Base-by-base conservation (phyloP, 2,797 vertebrate genomes). In the Sebastes trivittatus region DNA sequence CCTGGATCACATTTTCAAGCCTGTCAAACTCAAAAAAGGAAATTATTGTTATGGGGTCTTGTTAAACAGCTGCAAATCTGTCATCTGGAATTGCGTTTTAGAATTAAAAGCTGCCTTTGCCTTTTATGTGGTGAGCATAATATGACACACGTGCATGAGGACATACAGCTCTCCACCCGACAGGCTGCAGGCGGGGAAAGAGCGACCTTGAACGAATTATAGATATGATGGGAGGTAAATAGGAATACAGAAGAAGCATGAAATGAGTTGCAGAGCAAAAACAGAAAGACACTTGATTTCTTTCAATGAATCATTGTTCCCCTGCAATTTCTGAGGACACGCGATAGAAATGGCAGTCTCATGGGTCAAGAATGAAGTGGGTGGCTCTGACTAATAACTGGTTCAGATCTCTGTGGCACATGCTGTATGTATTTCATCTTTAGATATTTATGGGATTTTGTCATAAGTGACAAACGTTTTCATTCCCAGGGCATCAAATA, bases 361-460 rank as follows among this genome's bases (percentile, higher is more conserved):
- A 87, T 52, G 61, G 81, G 85, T 83, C 64, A 82, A 74, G 85
- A 87, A 83, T 87, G 78, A 79, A 69, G 90, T 87, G 87, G 82
- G 85, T 10, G 84, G 82, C 27, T 75, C 36, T 85, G 82, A 75
- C 79, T 87, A 78, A 87, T 67, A 20, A 38, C 72, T 58, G 25
- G 32, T 49, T 30, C 25, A 61, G 30, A 38, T 66, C 30, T 22
- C 71, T 34, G n/a, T 18, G 68, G 64, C 70, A 78, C 2, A n/a
- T n/a, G 49, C 1, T n/a, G 49, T n/a, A 13, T 56, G 49, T 68
- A 13, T 59, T 72, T 22, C 38, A 63, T 76, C 61, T 72, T 2
- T 1, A 56, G 11, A 73, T 23, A 7, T 81, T 79, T 27, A 60
- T 34, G 27, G 38, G 13, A 11, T 42, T 70, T 74, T 81, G 38